Conservation (phyloP, 2,113 vertebrate genomes). For the Neodontobutis hainanensis region DNA sequence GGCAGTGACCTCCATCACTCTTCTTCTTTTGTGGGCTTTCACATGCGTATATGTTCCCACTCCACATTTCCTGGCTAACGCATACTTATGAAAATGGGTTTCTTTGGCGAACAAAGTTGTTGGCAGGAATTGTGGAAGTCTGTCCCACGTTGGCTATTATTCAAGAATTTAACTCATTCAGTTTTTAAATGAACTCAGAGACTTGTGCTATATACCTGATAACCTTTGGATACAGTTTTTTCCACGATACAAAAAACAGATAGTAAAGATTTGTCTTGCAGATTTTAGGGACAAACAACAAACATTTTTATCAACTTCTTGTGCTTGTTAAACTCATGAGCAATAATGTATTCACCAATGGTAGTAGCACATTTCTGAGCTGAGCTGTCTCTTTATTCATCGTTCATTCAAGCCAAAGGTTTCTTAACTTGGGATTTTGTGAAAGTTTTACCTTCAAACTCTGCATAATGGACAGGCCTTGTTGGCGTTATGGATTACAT, state of each 20-base stretch:
- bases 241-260: too few species aligned
- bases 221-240: neutral
- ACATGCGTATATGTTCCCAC: conserved; percentile 34
- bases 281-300: neutral
- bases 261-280: neutral
- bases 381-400: too few species aligned
- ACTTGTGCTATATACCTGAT: conserved; percentile 11
- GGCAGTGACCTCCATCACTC: conserved; percentile 1
- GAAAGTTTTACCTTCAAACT: conserved; percentile 45
- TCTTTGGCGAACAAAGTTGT: conserved; percentile 24
- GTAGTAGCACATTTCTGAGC: too few species aligned
- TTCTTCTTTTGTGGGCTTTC: conserved; percentile 30
- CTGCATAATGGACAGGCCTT: conserved; percentile 9
- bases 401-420: too few species aligned
- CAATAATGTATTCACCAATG: too few species aligned
- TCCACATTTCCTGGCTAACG: conserved; percentile 26
- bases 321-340: too few species aligned
- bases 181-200: conserved; percentile 30
- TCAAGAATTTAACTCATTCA: conserved; percentile 20
- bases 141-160: conserved; percentile 29
- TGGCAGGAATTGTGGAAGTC: conserved; percentile 31
- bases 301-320: too few species aligned
- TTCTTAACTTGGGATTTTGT: conserved; percentile 1
- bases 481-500: conserved; percentile 15
- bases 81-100: conserved; percentile 50